These are phyloP conservation scores for Caenorhabditis parvicauda DNA, from an alignment of 2,888 invertebrate species.

Conservation along the genomic window DNA sequence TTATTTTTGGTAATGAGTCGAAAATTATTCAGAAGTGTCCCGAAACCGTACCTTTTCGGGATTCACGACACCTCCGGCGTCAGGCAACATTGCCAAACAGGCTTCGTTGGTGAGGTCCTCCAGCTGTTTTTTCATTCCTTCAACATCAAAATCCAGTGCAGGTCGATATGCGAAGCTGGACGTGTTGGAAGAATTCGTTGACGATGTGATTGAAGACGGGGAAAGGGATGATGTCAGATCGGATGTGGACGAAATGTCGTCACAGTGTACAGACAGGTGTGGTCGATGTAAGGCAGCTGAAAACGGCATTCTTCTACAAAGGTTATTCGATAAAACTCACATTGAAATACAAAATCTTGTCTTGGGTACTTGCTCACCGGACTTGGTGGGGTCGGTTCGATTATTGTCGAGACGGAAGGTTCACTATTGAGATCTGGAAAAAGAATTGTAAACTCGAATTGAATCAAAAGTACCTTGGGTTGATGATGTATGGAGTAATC, in stretches of 20 bases:
- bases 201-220: too few relatives aligned
- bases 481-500: constrained; percentile 13
- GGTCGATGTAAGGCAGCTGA: too few relatives aligned
- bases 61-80: constrained; percentile 35
- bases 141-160: constrained; percentile 22
- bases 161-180: too few relatives aligned
- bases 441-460: not conserved
- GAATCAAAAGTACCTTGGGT: constrained; percentile 1
- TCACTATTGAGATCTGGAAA: not conserved
- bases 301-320: too few relatives aligned
- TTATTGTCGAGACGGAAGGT: not conserved
- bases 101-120: constrained; percentile 37
- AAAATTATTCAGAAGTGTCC: too few relatives aligned
- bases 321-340: too few relatives aligned
- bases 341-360: too few relatives aligned
- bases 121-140: constrained; percentile 30
- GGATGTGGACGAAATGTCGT: constrained; percentile 28
- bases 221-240: constrained; percentile 42
- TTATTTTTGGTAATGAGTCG: too few relatives aligned
- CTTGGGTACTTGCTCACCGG: not conserved
- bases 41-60: constrained; percentile 23
- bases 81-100: constrained; percentile 36
- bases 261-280: too few relatives aligned
- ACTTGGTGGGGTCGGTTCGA: not conserved
- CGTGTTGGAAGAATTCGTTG: too few relatives aligned